Evolutionary conservation across 1,140 invertebrate species (phyloP), one percentile per base, ranked within the genome.

Genomic region (Phenacoccus solenopsis): DNA sequence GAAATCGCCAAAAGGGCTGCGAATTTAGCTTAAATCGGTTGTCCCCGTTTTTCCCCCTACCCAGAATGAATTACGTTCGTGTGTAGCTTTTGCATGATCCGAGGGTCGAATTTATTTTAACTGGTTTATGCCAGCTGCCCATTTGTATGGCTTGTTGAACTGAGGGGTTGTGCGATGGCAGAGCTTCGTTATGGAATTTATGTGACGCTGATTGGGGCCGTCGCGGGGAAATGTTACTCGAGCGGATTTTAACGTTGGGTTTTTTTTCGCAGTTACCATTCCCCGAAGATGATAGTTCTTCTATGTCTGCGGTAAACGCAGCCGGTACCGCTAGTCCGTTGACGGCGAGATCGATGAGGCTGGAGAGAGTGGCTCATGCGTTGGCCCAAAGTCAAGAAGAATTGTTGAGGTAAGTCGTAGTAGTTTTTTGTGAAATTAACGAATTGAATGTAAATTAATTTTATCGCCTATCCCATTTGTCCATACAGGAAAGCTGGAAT

Each of bases 301-400:
- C 59, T 22, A 64, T 64, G 22, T 24, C 59, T 64, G 59, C 22
- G 4, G 59, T 27, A 3, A 64, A 64, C 20, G 59, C 59, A 5
- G 22, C 57, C 67, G 72, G 88, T 27, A 87, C 86, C 69, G 87
- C 88, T 49, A 90, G 88, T 22, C 93, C 93, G 22, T 83, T 94
- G 28, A 94, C 93, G 1, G 90, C 90, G 30, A 84, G 91, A 69
- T 93, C 93, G 24, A 81, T 96, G 72, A 84, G 90, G 30, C 81
- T 96, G 35, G 91, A 95, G 80, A 81, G 90, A 71, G 90, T 92
- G 27, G 90, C 90, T 72, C 88, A 92, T 76, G 90, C 90, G 10
- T 81, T 94, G 56, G 90, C 91, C 49, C 90, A 93, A 69, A 94
- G 91, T 81, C 86, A 91, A 76, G 93, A 95, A 78, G 89, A 95